Conservation (phyloP, 2,888 invertebrate species). For the Dusona sp. region DNA sequence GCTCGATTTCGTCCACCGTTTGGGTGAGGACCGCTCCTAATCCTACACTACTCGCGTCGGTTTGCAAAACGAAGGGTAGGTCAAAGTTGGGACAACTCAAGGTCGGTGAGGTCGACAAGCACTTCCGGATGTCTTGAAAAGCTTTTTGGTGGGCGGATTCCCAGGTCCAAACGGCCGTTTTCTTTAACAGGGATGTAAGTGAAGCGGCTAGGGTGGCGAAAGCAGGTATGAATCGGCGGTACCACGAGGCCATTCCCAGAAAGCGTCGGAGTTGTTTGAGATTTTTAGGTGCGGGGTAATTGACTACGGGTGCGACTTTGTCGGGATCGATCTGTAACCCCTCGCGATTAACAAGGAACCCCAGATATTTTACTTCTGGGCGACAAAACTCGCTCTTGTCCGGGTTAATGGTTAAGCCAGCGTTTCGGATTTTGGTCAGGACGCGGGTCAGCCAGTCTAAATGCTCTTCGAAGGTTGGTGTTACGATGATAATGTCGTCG, state of each 20-base stretch:
- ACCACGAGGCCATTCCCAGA: slow-evolving; percentile 40
- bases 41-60: slow-evolving; percentile 65
- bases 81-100: slow-evolving; percentile 66
- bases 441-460: slow-evolving; percentile 53
- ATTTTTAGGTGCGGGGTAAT: slow-evolving; percentile 16
- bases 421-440: slow-evolving; percentile 73
- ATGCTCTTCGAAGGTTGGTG: slow-evolving; percentile 60
- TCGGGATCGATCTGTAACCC: slow-evolving; percentile 33
- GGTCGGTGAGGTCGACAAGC: slow-evolving; percentile 55
- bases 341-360: slow-evolving; percentile 16
- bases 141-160: slow-evolving; percentile 25
- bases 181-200: slow-evolving; percentile 5
- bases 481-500: slow-evolving; percentile 68
- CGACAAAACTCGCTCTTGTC: slow-evolving; percentile 38
- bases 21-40: slow-evolving; percentile 68
- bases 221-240: slow-evolving; percentile 39
- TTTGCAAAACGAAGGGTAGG: slow-evolving; percentile 55
- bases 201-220: slow-evolving; percentile 15
- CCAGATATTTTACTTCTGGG: slow-evolving; percentile 17
- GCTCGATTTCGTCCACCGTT: slow-evolving; percentile 34
- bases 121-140: slow-evolving; percentile 36
- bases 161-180: slow-evolving; percentile 48
- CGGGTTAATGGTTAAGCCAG: slow-evolving; percentile 61
- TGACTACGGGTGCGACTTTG: background rate
- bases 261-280: slow-evolving; percentile 38